Conservation (phyloP, 2,797 vertebrate species). For the Smutsia temminckii region DNA sequence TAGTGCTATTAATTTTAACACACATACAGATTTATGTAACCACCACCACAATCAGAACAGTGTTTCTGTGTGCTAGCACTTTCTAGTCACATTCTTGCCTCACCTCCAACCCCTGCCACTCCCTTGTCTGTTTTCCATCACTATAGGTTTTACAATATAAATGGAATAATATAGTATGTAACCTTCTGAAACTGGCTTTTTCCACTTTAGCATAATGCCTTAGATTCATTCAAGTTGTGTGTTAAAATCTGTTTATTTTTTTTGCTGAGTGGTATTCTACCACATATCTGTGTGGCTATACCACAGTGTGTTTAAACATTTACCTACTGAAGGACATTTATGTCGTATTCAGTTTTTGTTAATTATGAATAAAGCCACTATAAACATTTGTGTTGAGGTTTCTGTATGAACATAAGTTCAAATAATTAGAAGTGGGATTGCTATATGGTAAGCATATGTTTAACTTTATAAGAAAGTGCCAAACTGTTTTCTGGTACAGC, state of each 20-base stretch:
- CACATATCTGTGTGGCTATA: not conserved
- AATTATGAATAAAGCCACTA: not conserved
- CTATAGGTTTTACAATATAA: not conserved
- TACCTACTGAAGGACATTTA: slow-evolving; percentile 4
- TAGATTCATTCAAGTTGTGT: not conserved
- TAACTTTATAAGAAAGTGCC: not conserved
- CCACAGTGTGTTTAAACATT: not conserved
- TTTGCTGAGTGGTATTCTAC: not conserved
- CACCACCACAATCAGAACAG: not conserved
- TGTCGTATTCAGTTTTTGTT: not conserved
- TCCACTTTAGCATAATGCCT: not conserved
- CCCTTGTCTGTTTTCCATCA: not conserved
- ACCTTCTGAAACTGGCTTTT: not conserved
- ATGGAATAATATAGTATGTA: not conserved
- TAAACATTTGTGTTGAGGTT: not conserved
- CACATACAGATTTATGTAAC: not conserved
- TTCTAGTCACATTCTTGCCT: not conserved
- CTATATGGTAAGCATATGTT: not conserved
- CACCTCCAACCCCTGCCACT: not conserved
- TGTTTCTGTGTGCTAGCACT: not conserved
- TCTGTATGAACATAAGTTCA: not conserved
- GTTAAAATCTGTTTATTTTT: not conserved
- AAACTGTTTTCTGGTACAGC: not conserved
- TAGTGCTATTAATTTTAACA: not conserved
- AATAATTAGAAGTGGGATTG: not conserved